These are phyloP conservation scores for Falco columbarius DNA, from an alignment of 2,797 vertebrate species.

Conservation along the genomic window DNA sequence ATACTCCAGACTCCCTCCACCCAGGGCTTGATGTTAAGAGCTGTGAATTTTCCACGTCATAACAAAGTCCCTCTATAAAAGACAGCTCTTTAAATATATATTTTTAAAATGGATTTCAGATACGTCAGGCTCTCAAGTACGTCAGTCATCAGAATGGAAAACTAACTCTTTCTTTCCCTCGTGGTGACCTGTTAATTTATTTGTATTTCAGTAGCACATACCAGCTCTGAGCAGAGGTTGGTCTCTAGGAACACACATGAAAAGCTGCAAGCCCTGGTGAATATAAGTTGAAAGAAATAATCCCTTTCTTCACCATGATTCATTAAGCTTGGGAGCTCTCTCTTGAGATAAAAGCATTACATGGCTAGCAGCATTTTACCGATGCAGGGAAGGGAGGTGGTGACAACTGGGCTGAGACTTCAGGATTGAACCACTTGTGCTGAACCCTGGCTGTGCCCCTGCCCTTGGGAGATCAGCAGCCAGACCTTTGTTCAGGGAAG, in stretches of 20 bases:
- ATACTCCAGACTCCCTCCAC: conserved; percentile 49
- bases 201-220: conserved; percentile 1
- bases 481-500: neutral
- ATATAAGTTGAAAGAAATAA: neutral
- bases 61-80: conserved; percentile 47
- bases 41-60: conserved; percentile 36
- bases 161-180: neutral
- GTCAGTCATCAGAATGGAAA: conserved; percentile 15
- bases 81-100: neutral
- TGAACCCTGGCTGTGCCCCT: neutral
- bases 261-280: neutral
- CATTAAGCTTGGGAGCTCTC: neutral
- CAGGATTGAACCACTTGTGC: neutral
- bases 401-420: neutral
- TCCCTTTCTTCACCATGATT: neutral
- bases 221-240: neutral
- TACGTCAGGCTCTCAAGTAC: neutral
- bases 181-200: neutral
- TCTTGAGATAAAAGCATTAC: neutral
- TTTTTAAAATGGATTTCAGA: conserved; percentile 18
- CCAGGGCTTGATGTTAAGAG: conserved; percentile 44
- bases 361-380: neutral
- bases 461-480: neutral
- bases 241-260: neutral
- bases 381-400: neutral